Conservation (phyloP, 1,140 invertebrate genomes). For the Gonioctena quinquepunctata region DNA sequence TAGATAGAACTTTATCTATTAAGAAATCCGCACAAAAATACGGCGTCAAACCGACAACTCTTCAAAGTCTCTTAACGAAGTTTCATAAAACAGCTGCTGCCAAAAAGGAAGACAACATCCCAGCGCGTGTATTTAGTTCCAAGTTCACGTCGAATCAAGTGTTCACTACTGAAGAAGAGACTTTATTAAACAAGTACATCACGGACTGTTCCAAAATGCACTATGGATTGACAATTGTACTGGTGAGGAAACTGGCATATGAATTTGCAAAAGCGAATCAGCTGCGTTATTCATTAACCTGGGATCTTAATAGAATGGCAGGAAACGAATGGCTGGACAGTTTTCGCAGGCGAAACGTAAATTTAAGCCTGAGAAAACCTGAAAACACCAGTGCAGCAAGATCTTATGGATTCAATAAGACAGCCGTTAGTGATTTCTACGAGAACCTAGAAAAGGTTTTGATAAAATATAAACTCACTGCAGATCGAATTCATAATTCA, state of each 20-base stretch:
- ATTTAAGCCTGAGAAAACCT: constrained; percentile 19
- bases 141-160: constrained; percentile 19
- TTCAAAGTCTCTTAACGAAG: no score
- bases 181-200: constrained; percentile 21
- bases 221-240: constrained; percentile 24
- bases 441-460: constrained; percentile 20
- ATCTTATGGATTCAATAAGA: constrained; percentile 9
- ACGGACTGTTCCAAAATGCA: constrained; percentile 25
- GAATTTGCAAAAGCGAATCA: constrained; percentile 20
- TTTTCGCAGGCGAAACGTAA: constrained; percentile 17
- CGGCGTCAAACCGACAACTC: no score
- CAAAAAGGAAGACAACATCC: no score
- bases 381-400: constrained; percentile 25
- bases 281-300: constrained; percentile 22
- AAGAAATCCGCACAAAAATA: no score
- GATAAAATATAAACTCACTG: constrained; percentile 18
- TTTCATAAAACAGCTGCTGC: no score
- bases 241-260: constrained; percentile 24
- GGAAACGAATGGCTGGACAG: constrained; percentile 22
- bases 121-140: no score
- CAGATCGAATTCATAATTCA: constrained; percentile 16
- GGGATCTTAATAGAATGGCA: constrained; percentile 23
- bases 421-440: constrained; percentile 2
- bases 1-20: no score
- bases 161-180: constrained; percentile 15